Evolutionary conservation across 2,797 vertebrate genomes (phyloP), one percentile per base, ranked within the genome.

Genomic region (Cryptoblepharus egeriae): DNA sequence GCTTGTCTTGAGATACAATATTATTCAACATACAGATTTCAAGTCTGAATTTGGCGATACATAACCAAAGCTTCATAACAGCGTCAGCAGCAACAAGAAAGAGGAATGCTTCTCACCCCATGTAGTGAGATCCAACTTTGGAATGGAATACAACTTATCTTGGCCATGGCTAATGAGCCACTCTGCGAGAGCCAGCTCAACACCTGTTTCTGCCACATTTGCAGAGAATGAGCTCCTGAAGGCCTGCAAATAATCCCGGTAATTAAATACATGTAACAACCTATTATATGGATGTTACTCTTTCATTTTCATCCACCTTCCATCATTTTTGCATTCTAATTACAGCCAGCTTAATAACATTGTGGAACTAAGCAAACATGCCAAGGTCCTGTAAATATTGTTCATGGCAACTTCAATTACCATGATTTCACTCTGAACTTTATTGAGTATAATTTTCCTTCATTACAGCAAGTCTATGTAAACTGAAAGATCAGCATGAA

Each of bases 191-290:
- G n/a, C 37, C 63, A 76, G n/a, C n/a, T 75, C n/a, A 75, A 52
- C 55, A 76, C 73, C 73, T 82, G 73, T n/a, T 82, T 70, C 22
- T 55, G 61, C 61, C 73, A 70, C 69, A 76, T 70, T 69, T 76
- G 73, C 22, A 37, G 39, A 60, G 39, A 26, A 22, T 70, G n/a
- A 61, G 18, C 32, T 0, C 10, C 30, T 49, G 61, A 88, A 85
- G 85, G 57, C 85, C 88, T 92, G 80, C 81, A 90, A 88, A 91
- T 91, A 87, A 69, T 88, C 37, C 81, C 81, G 49, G 84, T 91
- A 90, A 91, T 79, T 87, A 92, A 92, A 70, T 74, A 75, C 6
- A 12, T 75, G 24, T 86, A 84, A 87, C 87, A 90, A 74, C 22
- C 88, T 87, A 22, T 88, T 84, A 83, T 89, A 88, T 79, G 81